Evolutionary conservation across 2,888 invertebrate genomes (phyloP), one percentile per base, ranked within the genome.

Genomic region (Oscheius onirici): DNA sequence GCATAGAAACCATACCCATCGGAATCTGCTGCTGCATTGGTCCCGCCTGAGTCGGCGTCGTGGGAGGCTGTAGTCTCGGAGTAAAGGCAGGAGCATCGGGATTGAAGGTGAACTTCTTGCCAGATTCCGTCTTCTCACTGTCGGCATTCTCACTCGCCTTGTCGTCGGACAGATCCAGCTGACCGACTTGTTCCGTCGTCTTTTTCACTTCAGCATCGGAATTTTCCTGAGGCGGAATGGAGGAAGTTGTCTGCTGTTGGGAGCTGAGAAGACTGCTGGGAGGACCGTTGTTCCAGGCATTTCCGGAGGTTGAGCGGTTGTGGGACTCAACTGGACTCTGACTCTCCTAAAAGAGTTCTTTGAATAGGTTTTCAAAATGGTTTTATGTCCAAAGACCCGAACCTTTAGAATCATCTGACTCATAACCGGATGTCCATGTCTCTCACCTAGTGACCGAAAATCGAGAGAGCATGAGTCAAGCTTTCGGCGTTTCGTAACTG

Each of bases 31-130:
- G 61, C 15, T 61, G 61, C 61, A 46, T 41, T 17, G 60, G 60
- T 8, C 41, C 60, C 2, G 43, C 34, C 49, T 63, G 34, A 28
- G 73, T 75, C 17, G 74, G 75, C 2, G 75, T 74, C 5, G 72
- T 70, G 0, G 81, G 77, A 17, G 76, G 69, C n/a, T 24, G 49
- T 22, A 75, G 78, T 26, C 69, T 22, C 46, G 82, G 82, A 34
- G 78, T 79, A 58, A 82, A 82, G 22, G 75, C 80, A 6, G 81
- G 78, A 20, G 82, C 82, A 68, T 82, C 75, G 17, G 78, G 74
- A 63, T 82, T 82, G 73, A 82, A 82, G 40, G 77, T 71, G 72
- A 82, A 82, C 24, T 70, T 70, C 61, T 69, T 69, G 13, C 26
- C 22, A 52, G 41, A 22, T 24, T 54, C 22, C 43, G 24, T n/a